These are phyloP conservation scores for Rhimphoctona megacephalus DNA, from an alignment of 2,888 invertebrate genomes.

Conservation along the genomic window DNA sequence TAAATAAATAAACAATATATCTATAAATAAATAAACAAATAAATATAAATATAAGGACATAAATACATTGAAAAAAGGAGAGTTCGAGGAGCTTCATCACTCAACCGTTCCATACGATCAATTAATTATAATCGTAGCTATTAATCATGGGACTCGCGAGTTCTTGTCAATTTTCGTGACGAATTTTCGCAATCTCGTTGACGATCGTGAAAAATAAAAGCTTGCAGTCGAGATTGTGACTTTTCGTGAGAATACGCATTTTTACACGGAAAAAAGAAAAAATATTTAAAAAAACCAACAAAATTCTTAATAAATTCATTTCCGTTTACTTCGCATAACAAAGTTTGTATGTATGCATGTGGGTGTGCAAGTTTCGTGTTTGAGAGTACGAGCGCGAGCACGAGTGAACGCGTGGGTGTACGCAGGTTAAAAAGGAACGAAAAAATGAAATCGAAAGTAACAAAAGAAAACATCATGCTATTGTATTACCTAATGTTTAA, in stretches of 20 bases:
- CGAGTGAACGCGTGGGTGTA: conserved; percentile 26
- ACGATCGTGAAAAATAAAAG: conserved; percentile 42
- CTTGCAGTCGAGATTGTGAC: conserved; percentile 65
- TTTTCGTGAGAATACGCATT: conserved; percentile 54
- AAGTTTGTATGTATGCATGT: conserved; percentile 9
- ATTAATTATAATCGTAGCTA: conserved; percentile 76
- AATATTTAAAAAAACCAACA: conserved; percentile 14
- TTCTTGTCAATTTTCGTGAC: conserved; percentile 67
- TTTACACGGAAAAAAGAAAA: conserved; percentile 46
- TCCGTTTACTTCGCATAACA: conserved; percentile 16
- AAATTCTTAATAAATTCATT: conserved; percentile 29
- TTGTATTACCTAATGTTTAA: conserved; percentile 72
- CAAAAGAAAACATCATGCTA: conserved; percentile 69
- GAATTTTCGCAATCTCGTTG: conserved; percentile 62
- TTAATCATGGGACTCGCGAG: conserved; percentile 62
- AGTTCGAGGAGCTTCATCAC: conserved; percentile 70
- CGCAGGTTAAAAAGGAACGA: conserved; percentile 70
- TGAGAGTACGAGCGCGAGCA: conserved; percentile 5
- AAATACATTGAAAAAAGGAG: conserved; percentile 37
- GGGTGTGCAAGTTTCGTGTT: conserved; percentile 1
- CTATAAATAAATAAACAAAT: conserved; percentile 26
- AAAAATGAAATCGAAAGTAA: conserved; percentile 75
- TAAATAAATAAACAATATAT: conserved; percentile 7
- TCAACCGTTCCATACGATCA: conserved; percentile 80
- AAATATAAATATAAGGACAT: conserved; percentile 31